Base-by-base conservation (phyloP, 2,888 invertebrate genomes). In the Abrostola triplasia region DNA sequence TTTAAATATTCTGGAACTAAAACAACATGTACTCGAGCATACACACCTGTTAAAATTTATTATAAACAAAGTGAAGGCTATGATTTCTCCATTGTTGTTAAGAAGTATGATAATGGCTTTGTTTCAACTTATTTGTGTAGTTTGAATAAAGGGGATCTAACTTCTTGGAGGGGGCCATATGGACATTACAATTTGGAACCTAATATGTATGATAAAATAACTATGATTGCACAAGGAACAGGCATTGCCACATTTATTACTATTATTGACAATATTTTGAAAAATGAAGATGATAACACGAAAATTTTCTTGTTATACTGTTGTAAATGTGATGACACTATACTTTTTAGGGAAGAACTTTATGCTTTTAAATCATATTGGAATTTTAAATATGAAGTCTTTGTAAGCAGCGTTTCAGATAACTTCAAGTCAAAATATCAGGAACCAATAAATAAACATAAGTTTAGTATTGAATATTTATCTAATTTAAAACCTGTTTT, bases 81-180 rank as follows among this genome's bases (percentile, higher is more conserved):
- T 83, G 90, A 90, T 77, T 97, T 97, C 86, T 94, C 95, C 73
- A 92, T 97, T 57, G 79, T 97, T 50, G 94, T 97, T 0, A 96
- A 96, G 89, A 86, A 95, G 55, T 96, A 96, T 89, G 81, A 88
- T 0, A 79, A 89, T 67, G 97, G 97, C 0, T 72, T 88, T 53
- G 96, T 97, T 90, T 96, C 97, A 1, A 88, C 89, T 64, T 93
- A 94, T 77, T 86, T 97, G 53, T 88, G 84, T 61, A 81, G 86
- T 38, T 85, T 96, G 80, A 77, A 86, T 56, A 73, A 87, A 41
- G 95, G 95, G 1, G 94, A 95, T 59, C 70, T 89, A 50, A 95
- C 96, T 9, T 89, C 95, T 60, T 96, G 97, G 95, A 92, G 97
- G 80, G 98, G 98, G 0, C 97, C 97, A 0, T 97, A 96, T 90